Evolutionary conservation across 2,113 vertebrate species (phyloP).

Genomic region (Zootoca vivipara): DNA sequence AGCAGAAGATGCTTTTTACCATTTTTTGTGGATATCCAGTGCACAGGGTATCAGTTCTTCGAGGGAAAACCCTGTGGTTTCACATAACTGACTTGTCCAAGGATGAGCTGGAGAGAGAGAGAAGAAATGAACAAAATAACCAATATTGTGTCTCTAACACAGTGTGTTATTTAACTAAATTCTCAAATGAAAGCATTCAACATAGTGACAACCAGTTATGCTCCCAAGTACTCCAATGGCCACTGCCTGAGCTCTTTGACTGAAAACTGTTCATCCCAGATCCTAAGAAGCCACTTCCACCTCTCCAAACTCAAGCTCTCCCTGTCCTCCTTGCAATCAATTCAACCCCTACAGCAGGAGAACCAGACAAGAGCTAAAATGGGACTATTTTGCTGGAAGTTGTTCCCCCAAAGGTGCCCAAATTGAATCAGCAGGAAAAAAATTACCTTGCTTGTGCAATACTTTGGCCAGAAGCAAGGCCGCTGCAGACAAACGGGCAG

Average conservation of each 20-base stretch:
- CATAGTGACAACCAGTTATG: too few species aligned
- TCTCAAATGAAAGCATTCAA: background rate
- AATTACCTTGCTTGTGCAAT: slow-evolving; percentile 85
- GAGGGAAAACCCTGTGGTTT: slow-evolving; percentile 88
- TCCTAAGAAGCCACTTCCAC: background rate
- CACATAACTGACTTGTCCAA: slow-evolving; percentile 85
- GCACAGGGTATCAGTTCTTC: slow-evolving; percentile 84
- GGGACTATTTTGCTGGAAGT: background rate
- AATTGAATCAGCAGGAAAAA: background rate
- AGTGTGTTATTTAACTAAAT: background rate
- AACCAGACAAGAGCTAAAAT: background rate
- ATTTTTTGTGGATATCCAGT: slow-evolving; percentile 81
- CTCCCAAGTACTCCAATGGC: background rate
- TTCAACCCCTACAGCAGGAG: background rate
- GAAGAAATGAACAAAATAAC: background rate
- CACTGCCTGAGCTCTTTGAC: too few species aligned
- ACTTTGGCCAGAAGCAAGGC: slow-evolving; percentile 86
- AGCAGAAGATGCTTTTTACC: slow-evolving; percentile 64
- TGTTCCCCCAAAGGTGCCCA: background rate
- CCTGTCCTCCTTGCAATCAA: background rate
- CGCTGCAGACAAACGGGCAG: slow-evolving; percentile 85
- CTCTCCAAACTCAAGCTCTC: background rate
- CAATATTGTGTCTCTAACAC: too few species aligned
- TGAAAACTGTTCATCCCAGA: background rate
- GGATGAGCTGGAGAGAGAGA: slow-evolving; percentile 79